phyloP scores from a whole-genome alignment of 2,888 invertebrate species.

The Tricholauxania praeusta region DNA sequence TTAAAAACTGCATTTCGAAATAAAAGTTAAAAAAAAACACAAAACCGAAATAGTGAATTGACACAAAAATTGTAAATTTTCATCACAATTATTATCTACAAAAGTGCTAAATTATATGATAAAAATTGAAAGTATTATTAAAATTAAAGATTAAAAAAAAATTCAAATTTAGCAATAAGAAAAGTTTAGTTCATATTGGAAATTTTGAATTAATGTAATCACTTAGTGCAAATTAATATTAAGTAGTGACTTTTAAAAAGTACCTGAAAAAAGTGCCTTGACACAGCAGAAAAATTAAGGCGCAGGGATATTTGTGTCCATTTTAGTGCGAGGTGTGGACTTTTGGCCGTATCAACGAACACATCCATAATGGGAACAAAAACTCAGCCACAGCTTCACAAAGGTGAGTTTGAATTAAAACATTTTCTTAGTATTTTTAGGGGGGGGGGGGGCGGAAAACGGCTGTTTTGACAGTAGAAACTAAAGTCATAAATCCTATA shows the following conservation, averaged over 20 bases:
- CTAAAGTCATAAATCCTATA: too few species aligned
- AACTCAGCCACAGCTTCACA: constrained; percentile 62
- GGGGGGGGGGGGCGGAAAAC: too few species aligned
- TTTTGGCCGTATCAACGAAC: constrained; percentile 21
- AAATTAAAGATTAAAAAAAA: constrained; percentile 38
- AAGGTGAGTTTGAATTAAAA: constrained; percentile 52
- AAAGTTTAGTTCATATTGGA: neutral
- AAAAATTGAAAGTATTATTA: constrained; percentile 28
- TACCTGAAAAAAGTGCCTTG: constrained; percentile 13
- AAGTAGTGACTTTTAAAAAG: neutral
- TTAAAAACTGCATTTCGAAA: constrained; percentile 22
- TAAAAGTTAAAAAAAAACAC: constrained; percentile 25
- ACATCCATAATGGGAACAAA: constrained; percentile 62
- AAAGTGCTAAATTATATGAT: constrained; percentile 36
- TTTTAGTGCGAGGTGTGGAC: neutral
- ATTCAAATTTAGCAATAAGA: constrained; percentile 27
- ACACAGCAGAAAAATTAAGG: too few species aligned
- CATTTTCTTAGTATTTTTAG: neutral
- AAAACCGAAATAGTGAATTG: constrained; percentile 17
- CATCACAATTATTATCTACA: constrained; percentile 21
- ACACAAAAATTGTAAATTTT: constrained; percentile 28
- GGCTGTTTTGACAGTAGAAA: too few species aligned
- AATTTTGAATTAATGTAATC: neutral
- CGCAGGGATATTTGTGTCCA: neutral
- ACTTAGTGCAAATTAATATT: constrained; percentile 19